phyloP scores from a whole-genome alignment of 2,113 vertebrate genomes.

The Balaeniceps rex region DNA sequence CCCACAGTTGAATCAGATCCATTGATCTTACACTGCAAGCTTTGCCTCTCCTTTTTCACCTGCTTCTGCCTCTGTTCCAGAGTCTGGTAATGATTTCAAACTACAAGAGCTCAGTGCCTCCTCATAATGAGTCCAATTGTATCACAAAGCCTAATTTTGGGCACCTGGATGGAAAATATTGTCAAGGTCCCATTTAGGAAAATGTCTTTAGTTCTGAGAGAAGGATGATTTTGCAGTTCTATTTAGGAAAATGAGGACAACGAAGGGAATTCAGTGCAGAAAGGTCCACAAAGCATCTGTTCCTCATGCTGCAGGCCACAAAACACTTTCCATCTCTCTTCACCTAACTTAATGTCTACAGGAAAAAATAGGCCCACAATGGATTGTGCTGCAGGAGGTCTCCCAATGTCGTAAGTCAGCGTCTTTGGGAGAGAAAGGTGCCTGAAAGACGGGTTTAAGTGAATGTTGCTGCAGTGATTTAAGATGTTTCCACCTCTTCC shows the following conservation, averaged over 20 bases:
- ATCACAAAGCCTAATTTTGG: background rate
- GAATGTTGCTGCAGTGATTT: background rate
- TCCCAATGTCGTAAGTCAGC: background rate
- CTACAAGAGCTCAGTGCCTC: background rate
- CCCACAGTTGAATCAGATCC: background rate
- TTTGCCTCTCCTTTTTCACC: background rate
- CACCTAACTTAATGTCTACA: background rate
- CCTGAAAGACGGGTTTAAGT: background rate
- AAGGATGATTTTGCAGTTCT: background rate
- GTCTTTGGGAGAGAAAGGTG: background rate
- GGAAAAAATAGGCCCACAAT: background rate
- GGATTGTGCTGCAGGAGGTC: background rate
- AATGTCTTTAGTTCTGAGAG: background rate
- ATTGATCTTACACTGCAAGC: background rate
- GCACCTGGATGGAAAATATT: background rate
- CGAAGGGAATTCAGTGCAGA: background rate
- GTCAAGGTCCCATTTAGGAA: background rate
- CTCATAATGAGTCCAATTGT: background rate
- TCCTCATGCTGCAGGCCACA: background rate
- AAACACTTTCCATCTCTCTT: background rate
- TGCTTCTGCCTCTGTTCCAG: background rate
- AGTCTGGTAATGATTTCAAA: background rate
- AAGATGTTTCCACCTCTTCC: background rate
- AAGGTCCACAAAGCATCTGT: background rate
- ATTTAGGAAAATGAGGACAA: background rate